phyloP scores from a whole-genome alignment of 1,140 invertebrate species.

The Chrysomallon squamiferum region DNA sequence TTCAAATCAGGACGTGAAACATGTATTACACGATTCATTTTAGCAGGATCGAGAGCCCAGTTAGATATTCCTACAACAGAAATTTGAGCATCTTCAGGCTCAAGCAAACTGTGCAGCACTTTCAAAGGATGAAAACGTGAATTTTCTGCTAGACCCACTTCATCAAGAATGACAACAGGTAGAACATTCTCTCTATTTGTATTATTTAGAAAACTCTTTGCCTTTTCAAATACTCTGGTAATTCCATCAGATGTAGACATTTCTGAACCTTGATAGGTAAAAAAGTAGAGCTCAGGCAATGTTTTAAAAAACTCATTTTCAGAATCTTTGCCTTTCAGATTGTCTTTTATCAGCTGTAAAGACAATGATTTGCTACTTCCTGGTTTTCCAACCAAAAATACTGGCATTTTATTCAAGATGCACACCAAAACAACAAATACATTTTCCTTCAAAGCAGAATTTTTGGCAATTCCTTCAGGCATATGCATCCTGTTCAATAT shows the following conservation, averaged over 20 bases:
- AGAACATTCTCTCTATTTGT: slow-evolving; percentile 25
- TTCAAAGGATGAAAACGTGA: slow-evolving; percentile 29
- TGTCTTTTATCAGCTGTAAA: slow-evolving; percentile 40
- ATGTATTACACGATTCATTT: slow-evolving; percentile 45
- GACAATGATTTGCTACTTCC: slow-evolving; percentile 53
- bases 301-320: slow-evolving; percentile 33
- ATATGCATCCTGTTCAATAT: slow-evolving; percentile 20
- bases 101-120: slow-evolving; percentile 34
- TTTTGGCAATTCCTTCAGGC: slow-evolving; percentile 22
- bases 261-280: slow-evolving; percentile 40
- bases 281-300: slow-evolving; percentile 37
- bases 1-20: slow-evolving; percentile 35
- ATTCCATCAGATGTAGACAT: slow-evolving; percentile 41
- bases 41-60: slow-evolving; percentile 48
- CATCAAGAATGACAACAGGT: slow-evolving; percentile 40
- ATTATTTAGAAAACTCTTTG: slow-evolving; percentile 23
- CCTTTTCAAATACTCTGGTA: slow-evolving; percentile 33
- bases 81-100: slow-evolving; percentile 27
- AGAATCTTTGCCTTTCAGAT: slow-evolving; percentile 39
- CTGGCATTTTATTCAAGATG: slow-evolving; percentile 41
- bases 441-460: slow-evolving; percentile 48
- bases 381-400: slow-evolving; percentile 55
- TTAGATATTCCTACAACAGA: slow-evolving; percentile 48
- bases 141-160: slow-evolving; percentile 41
- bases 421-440: slow-evolving; percentile 52